phyloP scores from a whole-genome alignment of 2,888 invertebrate genomes.

The Linnaemya tessellans region DNA sequence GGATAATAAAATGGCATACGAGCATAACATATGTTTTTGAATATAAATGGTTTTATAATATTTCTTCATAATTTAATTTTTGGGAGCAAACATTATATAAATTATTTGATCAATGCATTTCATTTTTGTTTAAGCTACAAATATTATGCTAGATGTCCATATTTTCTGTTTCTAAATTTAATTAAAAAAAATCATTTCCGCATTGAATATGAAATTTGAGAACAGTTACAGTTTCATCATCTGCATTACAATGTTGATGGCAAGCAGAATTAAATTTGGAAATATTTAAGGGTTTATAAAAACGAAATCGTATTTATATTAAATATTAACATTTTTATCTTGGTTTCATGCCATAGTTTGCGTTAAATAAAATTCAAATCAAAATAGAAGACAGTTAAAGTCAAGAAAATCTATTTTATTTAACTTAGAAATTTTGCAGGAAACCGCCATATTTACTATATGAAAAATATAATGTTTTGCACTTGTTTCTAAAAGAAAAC shows the following conservation, averaged over 20 bases:
- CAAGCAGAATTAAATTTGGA: background rate
- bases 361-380: too few species aligned
- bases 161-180: slow-evolving; percentile 45
- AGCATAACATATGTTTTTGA: slow-evolving; percentile 58
- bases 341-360: too few species aligned
- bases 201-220: slow-evolving; percentile 62
- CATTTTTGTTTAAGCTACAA: slow-evolving; percentile 7
- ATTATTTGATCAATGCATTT: slow-evolving; percentile 23
- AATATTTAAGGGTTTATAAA: slow-evolving; percentile 7
- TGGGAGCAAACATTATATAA: background rate
- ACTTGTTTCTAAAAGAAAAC: background rate
- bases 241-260: slow-evolving; percentile 26
- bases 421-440: too few species aligned
- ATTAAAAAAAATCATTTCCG: too few species aligned
- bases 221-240: slow-evolving; percentile 48
- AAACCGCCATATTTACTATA: too few species aligned
- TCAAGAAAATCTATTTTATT: background rate
- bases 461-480: background rate
- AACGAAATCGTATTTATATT: too few species aligned
- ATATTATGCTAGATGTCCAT: background rate
- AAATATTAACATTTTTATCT: too few species aligned
- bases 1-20: slow-evolving; percentile 20
- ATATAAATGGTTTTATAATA: background rate
- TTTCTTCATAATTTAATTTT: slow-evolving; percentile 5
- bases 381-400: too few species aligned